phyloP scores from a whole-genome alignment of 2,888 invertebrate genomes.

The Tanaodytes sp. region DNA sequence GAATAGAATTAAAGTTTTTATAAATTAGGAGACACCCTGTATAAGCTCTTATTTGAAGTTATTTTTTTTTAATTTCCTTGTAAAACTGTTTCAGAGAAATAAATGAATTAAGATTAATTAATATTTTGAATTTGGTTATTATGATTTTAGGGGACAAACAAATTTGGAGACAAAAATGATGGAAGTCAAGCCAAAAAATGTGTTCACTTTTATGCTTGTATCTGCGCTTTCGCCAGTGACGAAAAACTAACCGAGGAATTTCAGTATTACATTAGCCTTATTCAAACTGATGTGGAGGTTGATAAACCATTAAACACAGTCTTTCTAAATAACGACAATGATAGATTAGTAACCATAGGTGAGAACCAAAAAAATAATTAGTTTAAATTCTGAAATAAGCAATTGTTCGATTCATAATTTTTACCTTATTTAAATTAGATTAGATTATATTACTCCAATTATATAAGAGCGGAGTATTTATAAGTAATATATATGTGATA shows the following conservation, averaged over 20 bases:
- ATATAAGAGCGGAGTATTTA: too few species aligned
- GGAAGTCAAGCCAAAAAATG: conserved; percentile 73
- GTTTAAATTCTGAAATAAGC: not conserved
- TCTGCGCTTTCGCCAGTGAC: conserved; percentile 81
- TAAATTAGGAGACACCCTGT: too few species aligned
- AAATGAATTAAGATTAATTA: not conserved
- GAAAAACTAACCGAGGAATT: conserved; percentile 78
- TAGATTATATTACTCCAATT: too few species aligned
- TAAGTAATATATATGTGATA: too few species aligned
- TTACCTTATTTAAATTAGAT: too few species aligned
- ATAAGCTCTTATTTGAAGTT: too few species aligned
- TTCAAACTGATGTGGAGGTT: conserved; percentile 66
- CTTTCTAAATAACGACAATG: conserved; percentile 61
- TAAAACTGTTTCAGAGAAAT: too few species aligned
- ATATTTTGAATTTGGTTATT: conserved; percentile 20
- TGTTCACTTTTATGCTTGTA: conserved; percentile 81
- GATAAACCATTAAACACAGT: conserved; percentile 60
- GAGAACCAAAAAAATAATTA: conserved; percentile 12
- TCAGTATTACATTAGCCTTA: conserved; percentile 75
- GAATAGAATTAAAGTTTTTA: too few species aligned
- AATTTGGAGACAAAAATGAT: conserved; percentile 61
- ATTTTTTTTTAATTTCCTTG: too few species aligned
- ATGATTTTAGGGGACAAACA: conserved; percentile 51
- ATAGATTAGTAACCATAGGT: conserved; percentile 69
- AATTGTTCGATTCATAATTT: too few species aligned